These are phyloP conservation scores for Lepidurus packardi DNA, from an alignment of 1,140 invertebrate species.

Conservation along the genomic window DNA sequence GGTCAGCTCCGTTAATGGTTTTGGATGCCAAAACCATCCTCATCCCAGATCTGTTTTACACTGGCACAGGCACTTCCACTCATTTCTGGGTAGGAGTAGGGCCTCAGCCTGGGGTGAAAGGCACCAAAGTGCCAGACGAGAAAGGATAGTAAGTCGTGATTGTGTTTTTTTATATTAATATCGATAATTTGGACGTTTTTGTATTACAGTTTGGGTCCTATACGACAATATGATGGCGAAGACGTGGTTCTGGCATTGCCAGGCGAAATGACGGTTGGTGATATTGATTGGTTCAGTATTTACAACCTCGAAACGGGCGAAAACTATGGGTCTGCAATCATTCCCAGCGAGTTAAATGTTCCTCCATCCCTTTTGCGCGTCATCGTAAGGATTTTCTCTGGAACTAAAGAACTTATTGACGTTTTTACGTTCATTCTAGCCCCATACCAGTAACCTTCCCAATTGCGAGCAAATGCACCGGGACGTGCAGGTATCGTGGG, in stretches of 20 bases:
- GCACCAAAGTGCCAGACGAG: slow-evolving; percentile 79
- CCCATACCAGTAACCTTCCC: slow-evolving; percentile 55
- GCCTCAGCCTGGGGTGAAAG: slow-evolving; percentile 73
- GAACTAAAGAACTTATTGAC: slow-evolving; percentile 37
- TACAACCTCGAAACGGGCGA: slow-evolving; percentile 66
- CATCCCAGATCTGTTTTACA: slow-evolving; percentile 68
- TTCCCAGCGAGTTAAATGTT: slow-evolving; percentile 75
- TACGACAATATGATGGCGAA: slow-evolving; percentile 64
- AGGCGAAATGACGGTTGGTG: slow-evolving; percentile 73
- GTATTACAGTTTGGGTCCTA: slow-evolving; percentile 59
- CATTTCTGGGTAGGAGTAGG: slow-evolving; percentile 85
- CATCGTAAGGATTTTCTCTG: slow-evolving; percentile 39
- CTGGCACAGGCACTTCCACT: slow-evolving; percentile 61
- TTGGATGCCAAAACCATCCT: slow-evolving; percentile 73
- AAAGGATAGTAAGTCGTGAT: slow-evolving; percentile 74
- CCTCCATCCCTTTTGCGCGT: slow-evolving; percentile 70
- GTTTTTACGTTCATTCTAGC: slow-evolving; percentile 38
- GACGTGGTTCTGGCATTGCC: slow-evolving; percentile 71
- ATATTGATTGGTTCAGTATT: slow-evolving; percentile 77
- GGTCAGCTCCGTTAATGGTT: slow-evolving; percentile 66
- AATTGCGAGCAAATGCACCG: slow-evolving; percentile 73
- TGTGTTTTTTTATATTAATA: slow-evolving; percentile 33
- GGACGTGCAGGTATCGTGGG: slow-evolving; percentile 77
- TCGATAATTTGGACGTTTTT: slow-evolving; percentile 30
- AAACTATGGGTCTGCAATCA: slow-evolving; percentile 69